These are phyloP conservation scores for Lordiphosa mommai DNA, from an alignment of 1,140 invertebrate genomes.

Conservation along the genomic window DNA sequence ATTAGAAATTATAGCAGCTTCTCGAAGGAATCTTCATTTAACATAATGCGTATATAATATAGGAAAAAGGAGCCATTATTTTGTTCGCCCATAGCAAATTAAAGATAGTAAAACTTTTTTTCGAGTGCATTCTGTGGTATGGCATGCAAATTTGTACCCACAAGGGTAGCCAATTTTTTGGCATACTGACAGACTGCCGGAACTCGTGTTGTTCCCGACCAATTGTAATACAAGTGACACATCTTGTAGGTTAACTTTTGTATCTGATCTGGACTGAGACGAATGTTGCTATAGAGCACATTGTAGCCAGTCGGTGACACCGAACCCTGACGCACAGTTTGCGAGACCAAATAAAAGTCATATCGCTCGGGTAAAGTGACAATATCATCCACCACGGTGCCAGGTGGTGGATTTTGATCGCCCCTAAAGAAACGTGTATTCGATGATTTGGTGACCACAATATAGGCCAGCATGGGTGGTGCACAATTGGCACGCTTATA, in stretches of 20 bases:
- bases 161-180: constrained; percentile 91
- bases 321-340: constrained; percentile 88
- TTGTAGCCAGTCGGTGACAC: constrained; percentile 91
- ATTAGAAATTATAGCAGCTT: too few species aligned
- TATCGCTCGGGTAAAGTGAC: constrained; percentile 91
- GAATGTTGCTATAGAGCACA: constrained; percentile 85
- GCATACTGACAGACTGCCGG: constrained; percentile 93
- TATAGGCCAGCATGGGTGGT: constrained; percentile 84
- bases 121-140: constrained; percentile 81
- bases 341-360: constrained; percentile 91
- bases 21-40: background rate
- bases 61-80: background rate
- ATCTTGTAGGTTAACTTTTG: constrained; percentile 90
- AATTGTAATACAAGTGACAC: constrained; percentile 92
- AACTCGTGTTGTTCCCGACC: constrained; percentile 89
- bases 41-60: background rate
- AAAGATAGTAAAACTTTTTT: constrained; percentile 81
- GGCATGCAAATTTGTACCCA: constrained; percentile 85
- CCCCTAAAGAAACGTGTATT: constrained; percentile 85
- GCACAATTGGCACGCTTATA: constrained; percentile 79
- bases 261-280: constrained; percentile 84
- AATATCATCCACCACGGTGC: constrained; percentile 92
- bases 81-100: constrained; percentile 14
- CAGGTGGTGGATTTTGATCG: constrained; percentile 84
- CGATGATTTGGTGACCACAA: constrained; percentile 87